Evolutionary conservation across 1,140 invertebrate genomes (phyloP), one percentile per base, ranked within the genome.

Genomic region (Drosophila pseudoobscura): DNA sequence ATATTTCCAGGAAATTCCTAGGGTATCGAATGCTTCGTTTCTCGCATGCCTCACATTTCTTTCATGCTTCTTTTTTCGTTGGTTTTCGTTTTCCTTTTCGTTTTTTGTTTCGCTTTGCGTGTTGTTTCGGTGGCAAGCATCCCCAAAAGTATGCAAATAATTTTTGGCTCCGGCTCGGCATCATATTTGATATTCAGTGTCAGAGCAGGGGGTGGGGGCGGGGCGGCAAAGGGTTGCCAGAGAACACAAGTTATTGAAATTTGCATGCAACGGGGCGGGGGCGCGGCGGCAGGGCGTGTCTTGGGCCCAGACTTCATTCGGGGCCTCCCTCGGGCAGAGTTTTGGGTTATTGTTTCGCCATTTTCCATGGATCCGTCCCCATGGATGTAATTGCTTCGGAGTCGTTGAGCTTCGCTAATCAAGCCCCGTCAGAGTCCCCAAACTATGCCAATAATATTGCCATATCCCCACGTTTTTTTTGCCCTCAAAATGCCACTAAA

Each of bases 121-220:
- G 59, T 55, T 75, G 60, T 76, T 50, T 65, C 39, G 43, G n/a
- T 35, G 64, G 46, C 60, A 79, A 85, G 82, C 83, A 82, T 87
- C 82, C 82, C 83, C 63, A 65, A 80, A 87, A 88, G 82, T 87
- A 87, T 87, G 83, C 82, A 87, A 87, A 87, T 87, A 87, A 87
- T 87, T 82, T 71, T 78, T 60, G 41, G 82, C 77, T 75, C 78
- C 62, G 11, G 35, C 52, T 75, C 78, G 62, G 63, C 56, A 78
- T 87, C 83, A 87, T 87, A 87, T 87, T 87, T 88, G 82, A 87
- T 87, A 87, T 87, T 87, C 82, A 87, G 82, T 87, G 82, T 87
- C 82, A 87, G 82, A 39, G 5, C 4, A 13, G 11, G 9, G 35
- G 11, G 13, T 4, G 35, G 11, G 4, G 1, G 8, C 11, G 1